phyloP scores from a whole-genome alignment of 1,140 invertebrate species.

The Parasteatoda tepidariorum region DNA sequence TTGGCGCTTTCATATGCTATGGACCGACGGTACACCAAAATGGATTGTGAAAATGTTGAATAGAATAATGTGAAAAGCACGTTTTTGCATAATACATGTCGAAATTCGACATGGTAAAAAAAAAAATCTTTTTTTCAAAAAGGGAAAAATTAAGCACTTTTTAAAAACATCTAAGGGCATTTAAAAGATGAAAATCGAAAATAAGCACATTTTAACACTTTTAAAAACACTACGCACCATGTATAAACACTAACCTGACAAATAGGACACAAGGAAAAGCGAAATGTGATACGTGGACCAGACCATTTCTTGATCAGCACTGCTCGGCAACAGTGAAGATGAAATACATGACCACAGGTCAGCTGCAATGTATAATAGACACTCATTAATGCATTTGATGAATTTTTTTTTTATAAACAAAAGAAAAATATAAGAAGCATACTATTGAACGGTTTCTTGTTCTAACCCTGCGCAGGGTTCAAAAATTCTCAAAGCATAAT shows the following conservation, averaged over 20 bases:
- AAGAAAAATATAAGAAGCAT: not conserved
- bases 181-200: too few species aligned
- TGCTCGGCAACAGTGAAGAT: conserved; percentile 89
- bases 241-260: conserved; percentile 84
- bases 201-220: too few species aligned
- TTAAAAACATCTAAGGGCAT: too few species aligned
- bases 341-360: conserved; percentile 95
- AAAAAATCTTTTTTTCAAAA: too few species aligned
- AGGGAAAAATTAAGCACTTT: too few species aligned
- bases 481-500: not conserved
- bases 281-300: conserved; percentile 95
- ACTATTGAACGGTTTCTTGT: not conserved
- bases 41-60: too few species aligned
- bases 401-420: not conserved
- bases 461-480: not conserved
- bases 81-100: too few species aligned
- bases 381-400: not conserved
- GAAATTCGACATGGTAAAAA: too few species aligned
- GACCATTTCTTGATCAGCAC: conserved; percentile 90
- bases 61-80: too few species aligned
- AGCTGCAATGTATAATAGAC: conserved; percentile 73
- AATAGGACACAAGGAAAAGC: conserved; percentile 95
- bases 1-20: too few species aligned
- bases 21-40: too few species aligned
- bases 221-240: not conserved